Base-by-base conservation (phyloP, 2,797 vertebrate species). In the Steatocranus sp. region DNA sequence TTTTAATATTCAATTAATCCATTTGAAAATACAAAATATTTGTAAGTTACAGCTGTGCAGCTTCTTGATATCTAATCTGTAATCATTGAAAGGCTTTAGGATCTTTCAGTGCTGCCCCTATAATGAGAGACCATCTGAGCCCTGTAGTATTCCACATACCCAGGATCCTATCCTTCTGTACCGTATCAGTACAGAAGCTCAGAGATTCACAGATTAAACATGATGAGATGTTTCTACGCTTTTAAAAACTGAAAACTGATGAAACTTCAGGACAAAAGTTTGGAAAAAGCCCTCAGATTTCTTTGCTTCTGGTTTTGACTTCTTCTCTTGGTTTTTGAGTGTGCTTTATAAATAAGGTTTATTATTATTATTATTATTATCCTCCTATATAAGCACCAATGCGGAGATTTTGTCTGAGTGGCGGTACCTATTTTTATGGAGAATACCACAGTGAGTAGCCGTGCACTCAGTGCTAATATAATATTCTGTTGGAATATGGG, bases 301-400 rank as follows among this genome's bases (percentile, higher is more conserved):
- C 25, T 54, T 54, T 54, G 25, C 0, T 54, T 27, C 51, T 54
- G 51, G 51, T 54, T 54, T 54, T 27, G 23, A 54, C 51, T 54
- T 54, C 7, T 54, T 27, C 51, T 53, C 20, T 25, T 53, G 50
- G 50, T 53, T 53, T 53, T 53, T n/a, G n/a, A n/a, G n/a, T n/a
- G n/a, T n/a, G n/a, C n/a, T n/a, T n/a, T n/a, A n/a, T n/a, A n/a
- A n/a, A n/a, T n/a, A n/a, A n/a, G n/a, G n/a, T n/a, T n/a, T 27
- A 27, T 27, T 3, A 27, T 27, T 27, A 5, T 27, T 27, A 0
- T 49, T 20, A 0, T 50, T 7, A 50, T 51, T 0, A 1, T 53
- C 50, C 1, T 53, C 51, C 12, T 27, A 15, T 15, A 15, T 15
- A 15, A 15, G 51, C 23, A 54, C 51, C 51, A 54, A 27, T 0